These are phyloP conservation scores for Cylloceria caligata DNA, from an alignment of 2,888 invertebrate genomes.

Conservation along the genomic window DNA sequence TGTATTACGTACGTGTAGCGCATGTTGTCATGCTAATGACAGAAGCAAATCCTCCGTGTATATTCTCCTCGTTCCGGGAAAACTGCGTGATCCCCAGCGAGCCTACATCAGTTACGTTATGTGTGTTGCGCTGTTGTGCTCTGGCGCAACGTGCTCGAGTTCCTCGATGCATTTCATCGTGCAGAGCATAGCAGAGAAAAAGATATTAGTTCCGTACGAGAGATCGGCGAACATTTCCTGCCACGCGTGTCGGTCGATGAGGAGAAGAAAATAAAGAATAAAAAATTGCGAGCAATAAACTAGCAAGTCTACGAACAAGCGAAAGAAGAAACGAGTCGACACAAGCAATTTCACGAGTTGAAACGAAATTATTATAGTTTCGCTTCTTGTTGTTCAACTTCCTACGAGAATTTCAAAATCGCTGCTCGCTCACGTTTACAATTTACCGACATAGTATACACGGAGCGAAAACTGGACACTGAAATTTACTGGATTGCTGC, in stretches of 20 bases:
- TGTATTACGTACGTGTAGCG: slow-evolving; percentile 46
- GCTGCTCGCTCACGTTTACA: background rate
- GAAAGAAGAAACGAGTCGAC: background rate
- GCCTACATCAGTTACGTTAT: slow-evolving; percentile 13
- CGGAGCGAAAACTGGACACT: background rate
- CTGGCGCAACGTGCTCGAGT: slow-evolving; percentile 8
- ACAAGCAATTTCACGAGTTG: slow-evolving; percentile 9
- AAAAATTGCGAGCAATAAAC: slow-evolving; percentile 19
- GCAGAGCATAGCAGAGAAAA: slow-evolving; percentile 21
- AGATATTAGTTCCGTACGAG: slow-evolving; percentile 49
- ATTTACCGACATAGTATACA: background rate
- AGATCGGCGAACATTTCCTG: slow-evolving; percentile 24
- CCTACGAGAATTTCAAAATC: background rate
- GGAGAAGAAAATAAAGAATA: background rate
- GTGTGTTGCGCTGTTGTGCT: background rate
- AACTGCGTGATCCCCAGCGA: slow-evolving; percentile 26
- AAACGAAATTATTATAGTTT: slow-evolving; percentile 21
- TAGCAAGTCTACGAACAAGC: background rate
- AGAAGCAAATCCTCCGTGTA: slow-evolving; percentile 47
- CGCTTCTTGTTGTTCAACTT: background rate
- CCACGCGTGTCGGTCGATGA: slow-evolving; percentile 36
- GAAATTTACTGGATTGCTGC: background rate
- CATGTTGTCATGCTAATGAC: slow-evolving; percentile 62
- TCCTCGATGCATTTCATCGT: slow-evolving; percentile 7
- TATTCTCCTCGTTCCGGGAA: background rate